Base-by-base conservation (phyloP, 1,140 invertebrate species). In the Vollenhovia emeryi region DNA sequence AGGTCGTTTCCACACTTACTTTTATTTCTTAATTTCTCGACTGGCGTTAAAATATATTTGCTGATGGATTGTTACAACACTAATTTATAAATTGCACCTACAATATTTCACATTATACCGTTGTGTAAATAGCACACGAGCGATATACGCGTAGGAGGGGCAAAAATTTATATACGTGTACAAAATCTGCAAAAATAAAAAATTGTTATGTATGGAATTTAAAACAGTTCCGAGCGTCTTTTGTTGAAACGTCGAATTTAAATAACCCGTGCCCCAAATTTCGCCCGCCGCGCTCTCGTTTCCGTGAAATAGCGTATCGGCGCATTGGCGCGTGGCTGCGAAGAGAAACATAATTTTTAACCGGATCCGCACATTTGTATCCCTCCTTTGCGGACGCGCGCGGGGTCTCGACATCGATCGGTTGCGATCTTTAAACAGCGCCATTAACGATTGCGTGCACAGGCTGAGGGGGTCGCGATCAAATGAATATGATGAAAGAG, bases 401-500 rank as follows among this genome's bases (percentile, higher is more conserved):
- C 76, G 60, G 24, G 64, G 45, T 75, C 59, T 62, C 73, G 57
- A 55, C 84, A 91, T 88, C 86, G 87, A 89, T 89, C 87, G 84
- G 84, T 74, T 79, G 87, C 90, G 90, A 92, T 92, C 89, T 92
- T 92, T 93, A 92, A 93, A 93, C 92, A 92, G 91, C 91, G 88
- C 91, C 91, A 93, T 93, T 94, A 94, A 90, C 91, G 89, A 92
- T 91, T 93, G 93, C 92, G 91, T 93, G 93, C 90, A 87, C 87
- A 87, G 84, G 90, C 88, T 78, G 78, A 78, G 89, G 89, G 91
- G 92, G 91, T 91, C 85, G 91, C 89, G 93, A 94, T 95, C 93
- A 93, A 94, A 95, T 94, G 94, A 94, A 95, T 95, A 94, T 94
- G 94, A 95, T 95, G 94, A 95, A 95, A 95, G 94, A 95, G 94